Evolutionary conservation across 2,113 vertebrate genomes (phyloP), one percentile per base, ranked within the genome.

Genomic region (Carassius carassius): DNA sequence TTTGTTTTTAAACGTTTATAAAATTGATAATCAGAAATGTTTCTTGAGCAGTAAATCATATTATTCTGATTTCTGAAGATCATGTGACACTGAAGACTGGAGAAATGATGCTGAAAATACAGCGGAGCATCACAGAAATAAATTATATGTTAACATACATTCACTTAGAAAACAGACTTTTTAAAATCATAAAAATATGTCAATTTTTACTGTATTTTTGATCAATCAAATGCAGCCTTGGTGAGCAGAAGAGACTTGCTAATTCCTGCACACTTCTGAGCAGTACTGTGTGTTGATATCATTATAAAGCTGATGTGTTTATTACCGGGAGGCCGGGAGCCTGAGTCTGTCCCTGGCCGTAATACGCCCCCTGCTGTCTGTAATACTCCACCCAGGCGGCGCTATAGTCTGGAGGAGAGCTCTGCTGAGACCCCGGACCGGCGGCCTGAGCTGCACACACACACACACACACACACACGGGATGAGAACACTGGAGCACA

Each of bases 381-480:
- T 99, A 99, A 85, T 98, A 98, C 90, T 99, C 97, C 7, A 97
- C 96, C 98, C 98, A 99, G 90, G 97, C 96, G 92, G 96, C 94
- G 0, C 94, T 98, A 94, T 98, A 99, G 93, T 99, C 97, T 0
- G 97, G 95, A 69, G 96, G 97, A 83, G 97, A 98, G 92, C 96
- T 96, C 90, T 98, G 96, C 95, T 97, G 98, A 89, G 97, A 96
- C 75, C 93, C 94, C 16, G 97, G 95, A 21, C 93, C 94, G 85
- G 97, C 94, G 3, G 96, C 93, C 17, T 99, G 98, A 92, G 95
- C 98, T 99, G 91, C 4, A 25, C 25, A 65, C 16, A 83, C 63
- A 17, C 16, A 81, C 37, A 78, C 12, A 51, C 12, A 51, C 3
- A 51, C 11, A 49, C 12, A 51, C 13, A 51, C 13, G 17, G 14